Evolutionary conservation across 2,888 invertebrate genomes (phyloP).

Genomic region (Noctua comes): DNA sequence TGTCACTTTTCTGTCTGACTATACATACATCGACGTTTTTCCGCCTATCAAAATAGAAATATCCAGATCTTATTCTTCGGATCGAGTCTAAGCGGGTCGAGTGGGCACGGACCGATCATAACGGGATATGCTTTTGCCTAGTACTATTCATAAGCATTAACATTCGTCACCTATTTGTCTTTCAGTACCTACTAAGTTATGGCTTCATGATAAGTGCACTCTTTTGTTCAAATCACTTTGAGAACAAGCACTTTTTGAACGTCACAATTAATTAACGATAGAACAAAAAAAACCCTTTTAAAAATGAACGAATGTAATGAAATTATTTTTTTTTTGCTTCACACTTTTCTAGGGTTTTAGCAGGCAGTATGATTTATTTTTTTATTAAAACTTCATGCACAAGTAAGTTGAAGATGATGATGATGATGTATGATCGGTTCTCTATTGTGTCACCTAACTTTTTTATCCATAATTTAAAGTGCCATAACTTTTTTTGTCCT

Average conservation of each 20-base stretch:
- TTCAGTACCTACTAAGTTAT: neutral
- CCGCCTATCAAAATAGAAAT: too few species aligned
- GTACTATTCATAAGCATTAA: neutral
- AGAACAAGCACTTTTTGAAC: neutral
- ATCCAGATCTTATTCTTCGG: too few species aligned
- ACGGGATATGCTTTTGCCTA: neutral
- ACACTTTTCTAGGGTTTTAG: neutral
- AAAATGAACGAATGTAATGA: neutral
- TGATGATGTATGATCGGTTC: too few species aligned
- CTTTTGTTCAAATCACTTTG: neutral
- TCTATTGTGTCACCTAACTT: too few species aligned
- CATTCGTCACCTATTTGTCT: neutral
- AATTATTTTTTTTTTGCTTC: neutral
- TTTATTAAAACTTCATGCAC: too few species aligned
- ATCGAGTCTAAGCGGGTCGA: too few species aligned
- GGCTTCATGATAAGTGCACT: neutral
- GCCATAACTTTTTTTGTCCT: too few species aligned
- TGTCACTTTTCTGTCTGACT: too few species aligned
- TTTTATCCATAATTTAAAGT: too few species aligned
- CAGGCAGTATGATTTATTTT: neutral
- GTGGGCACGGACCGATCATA: neutral
- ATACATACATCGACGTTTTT: too few species aligned
- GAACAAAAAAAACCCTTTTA: neutral
- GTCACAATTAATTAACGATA: neutral
- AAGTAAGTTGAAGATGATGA: too few species aligned